These are phyloP conservation scores for Epinephelus awoara DNA, from an alignment of 2,797 vertebrate genomes.

Conservation along the genomic window DNA sequence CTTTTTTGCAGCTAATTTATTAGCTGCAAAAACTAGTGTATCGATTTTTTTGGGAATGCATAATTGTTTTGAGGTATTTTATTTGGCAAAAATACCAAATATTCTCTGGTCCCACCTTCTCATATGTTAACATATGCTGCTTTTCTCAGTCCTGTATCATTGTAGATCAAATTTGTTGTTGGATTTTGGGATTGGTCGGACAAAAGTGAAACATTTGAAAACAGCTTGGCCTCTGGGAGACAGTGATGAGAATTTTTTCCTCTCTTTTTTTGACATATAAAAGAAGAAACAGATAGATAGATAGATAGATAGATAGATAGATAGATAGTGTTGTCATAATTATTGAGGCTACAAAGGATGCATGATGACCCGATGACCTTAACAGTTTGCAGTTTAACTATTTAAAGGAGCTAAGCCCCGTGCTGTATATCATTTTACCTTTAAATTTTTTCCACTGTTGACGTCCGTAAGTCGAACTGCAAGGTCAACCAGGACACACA, in stretches of 20 bases:
- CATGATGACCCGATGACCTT: conserved; percentile 40
- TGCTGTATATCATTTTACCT: conserved; percentile 71
- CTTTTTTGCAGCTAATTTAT: too few species aligned
- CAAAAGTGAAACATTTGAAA: not conserved
- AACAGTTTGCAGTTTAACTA: conserved; percentile 44
- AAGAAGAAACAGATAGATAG: too few species aligned
- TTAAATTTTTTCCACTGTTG: conserved; percentile 47
- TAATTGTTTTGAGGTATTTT: too few species aligned
- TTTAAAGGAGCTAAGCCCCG: conserved; percentile 45
- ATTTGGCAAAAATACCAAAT: not conserved
- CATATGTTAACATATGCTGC: not conserved
- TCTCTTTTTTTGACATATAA: not conserved
- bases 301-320: too few species aligned
- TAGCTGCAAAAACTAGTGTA: not conserved
- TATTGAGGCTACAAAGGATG: conserved; percentile 7
- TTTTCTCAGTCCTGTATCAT: not conserved
- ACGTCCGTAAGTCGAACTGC: conserved; percentile 24
- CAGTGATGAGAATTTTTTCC: not conserved
- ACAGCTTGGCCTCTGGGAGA: not conserved
- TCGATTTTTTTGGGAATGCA: too few species aligned
- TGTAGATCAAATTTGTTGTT: not conserved
- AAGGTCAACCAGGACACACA: conserved; percentile 31
- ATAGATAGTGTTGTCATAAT: not conserved
- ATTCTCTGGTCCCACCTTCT: not conserved
- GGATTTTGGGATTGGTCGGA: not conserved